Evolutionary conservation across 2,113 vertebrate species (phyloP), one percentile per base, ranked within the genome.

Genomic region (Craseonycteris thonglongyai): DNA sequence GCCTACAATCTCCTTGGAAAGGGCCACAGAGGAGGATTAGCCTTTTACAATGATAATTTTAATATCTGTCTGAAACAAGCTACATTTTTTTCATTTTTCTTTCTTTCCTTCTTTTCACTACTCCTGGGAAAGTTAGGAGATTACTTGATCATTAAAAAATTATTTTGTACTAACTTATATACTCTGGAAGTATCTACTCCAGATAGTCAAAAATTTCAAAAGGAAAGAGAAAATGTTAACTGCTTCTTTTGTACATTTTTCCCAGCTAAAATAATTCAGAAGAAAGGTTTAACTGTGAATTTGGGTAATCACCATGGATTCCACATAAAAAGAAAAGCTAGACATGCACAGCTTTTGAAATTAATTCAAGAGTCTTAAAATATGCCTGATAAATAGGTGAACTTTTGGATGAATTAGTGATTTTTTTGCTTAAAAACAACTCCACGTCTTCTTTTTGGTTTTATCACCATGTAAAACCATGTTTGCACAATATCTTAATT

Each of bases 351-450:
- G 35, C 1, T 83, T 90, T 80, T 75, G 81, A 38, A 82, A 92
- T 95, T 72, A 91, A 76, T 56, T 86, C 66, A 71, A 81, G 22
- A 56, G 71, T 81, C 68, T 96, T 86, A 93, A 89, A 89, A 95
- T 87, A 74, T 13, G 18, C n/a, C 18, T 92, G n/a, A 51, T 82
- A 87, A 83, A 72, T 35, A 80, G 0, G 66, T 71, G 40, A 88
- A 24, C 16, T 47, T 84, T 80, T 93, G 81, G 68, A 84, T 30
- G 91, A 90, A 94, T 85, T 81, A 90, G 33, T 65, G n/a, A 86
- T 75, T 76, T 78, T 91, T 93, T 95, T 93, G 18, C 78, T 85
- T 76, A 66, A 45, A 69, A 93, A 68, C 15, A 92, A 59, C 22
- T 76, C n/a, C 63, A 28, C 51, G 22, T 49, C 49, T 92, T 80